Evolutionary conservation across 2,888 invertebrate genomes (phyloP), one percentile per base, ranked within the genome.

Genomic region (Hydropsyche betteni): DNA sequence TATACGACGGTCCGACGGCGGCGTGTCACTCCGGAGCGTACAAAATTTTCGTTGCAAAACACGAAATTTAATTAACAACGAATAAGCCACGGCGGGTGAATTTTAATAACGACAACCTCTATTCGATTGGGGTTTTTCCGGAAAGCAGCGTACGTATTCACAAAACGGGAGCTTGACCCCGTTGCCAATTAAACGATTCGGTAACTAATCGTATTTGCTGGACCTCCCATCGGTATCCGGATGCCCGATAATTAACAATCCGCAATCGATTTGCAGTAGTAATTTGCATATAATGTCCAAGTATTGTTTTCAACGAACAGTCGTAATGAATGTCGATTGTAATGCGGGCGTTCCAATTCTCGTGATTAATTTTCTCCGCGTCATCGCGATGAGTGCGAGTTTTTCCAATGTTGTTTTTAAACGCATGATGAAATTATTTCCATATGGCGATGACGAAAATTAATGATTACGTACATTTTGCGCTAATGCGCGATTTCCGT

Each of bases 51-150:
- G 74, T 68, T 44, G 68, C 69, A 74, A 75, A 75, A 61, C 71
- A 34, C 53, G 38, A 75, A 75, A 71, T 75, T 71, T 75, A 75
- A 75, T 75, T 75, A 75, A 53, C 70, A 64, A 52, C 68, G 71
- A 64, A 36, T 74, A 58, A 70, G 58, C 69, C 70, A 14, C 52
- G 44, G 44, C 58, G 53, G 55, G 55, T 4, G 69, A 75, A 75
- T 70, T 75, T 75, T 75, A 75, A 75, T 75, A 69, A 75, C 69
- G 34, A 69, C 51, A 38, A 36, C 33, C 14, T 36, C 16, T 50
- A 38, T 16, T 38, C 64, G 50, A 50, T n/a, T n/a, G 73, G 6
- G 44, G 6, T 44, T 44, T 44, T 44, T 44, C 10, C 44, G 44
- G 44, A 44, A 44, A 44, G 10, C 44, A 8, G 7, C 10, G 44